A percentile compares a stretch with the other conserved stretches of the same genome.
Evolutionary conservation across 1,140 invertebrate genomes (phyloP).

Genomic region (Pseudomyrmex concolor): DNA sequence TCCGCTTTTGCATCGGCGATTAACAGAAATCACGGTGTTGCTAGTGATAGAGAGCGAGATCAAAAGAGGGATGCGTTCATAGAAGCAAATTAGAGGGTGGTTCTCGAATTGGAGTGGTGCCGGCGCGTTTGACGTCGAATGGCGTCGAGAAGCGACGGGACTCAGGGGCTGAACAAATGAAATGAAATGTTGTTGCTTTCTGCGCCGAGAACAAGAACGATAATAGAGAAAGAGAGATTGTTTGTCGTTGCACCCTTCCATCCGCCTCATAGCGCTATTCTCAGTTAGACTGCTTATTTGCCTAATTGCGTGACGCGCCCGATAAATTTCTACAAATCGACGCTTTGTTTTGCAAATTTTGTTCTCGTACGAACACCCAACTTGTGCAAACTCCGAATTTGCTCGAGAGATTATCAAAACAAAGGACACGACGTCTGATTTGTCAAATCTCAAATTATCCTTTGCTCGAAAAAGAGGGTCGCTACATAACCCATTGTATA

Average conservation of each 20-base stretch:
- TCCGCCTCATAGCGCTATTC: slow-evolving; percentile 75
- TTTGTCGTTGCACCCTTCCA: slow-evolving; percentile 83
- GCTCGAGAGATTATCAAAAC: slow-evolving; percentile 44
- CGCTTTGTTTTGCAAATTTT: slow-evolving; percentile 75
- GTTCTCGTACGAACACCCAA: slow-evolving; percentile 19
- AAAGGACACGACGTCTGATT: slow-evolving; percentile 30
- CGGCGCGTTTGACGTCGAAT: slow-evolving; percentile 77
- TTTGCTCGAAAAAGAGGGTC: background rate
- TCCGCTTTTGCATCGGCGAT: slow-evolving; percentile 57
- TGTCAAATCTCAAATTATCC: slow-evolving; percentile 27
- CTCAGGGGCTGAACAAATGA: slow-evolving; percentile 82
- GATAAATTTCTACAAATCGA: slow-evolving; percentile 83
- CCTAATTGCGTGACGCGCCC: slow-evolving; percentile 81
- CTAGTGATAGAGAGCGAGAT: slow-evolving; percentile 57
- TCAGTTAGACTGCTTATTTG: slow-evolving; percentile 83
- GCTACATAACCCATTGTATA: background rate
- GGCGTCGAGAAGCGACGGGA: slow-evolving; percentile 62
- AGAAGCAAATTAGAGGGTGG: slow-evolving; percentile 84
- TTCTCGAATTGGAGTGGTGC: slow-evolving; percentile 75
- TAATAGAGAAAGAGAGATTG: slow-evolving; percentile 79
- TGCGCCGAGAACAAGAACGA: slow-evolving; percentile 69
- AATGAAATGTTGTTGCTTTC: slow-evolving; percentile 83
- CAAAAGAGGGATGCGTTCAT: slow-evolving; percentile 71
- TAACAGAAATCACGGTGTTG: slow-evolving; percentile 53
- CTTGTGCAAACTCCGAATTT: slow-evolving; percentile 37